phyloP scores from a whole-genome alignment of 2,113 vertebrate species.

The Azemiops feae region DNA sequence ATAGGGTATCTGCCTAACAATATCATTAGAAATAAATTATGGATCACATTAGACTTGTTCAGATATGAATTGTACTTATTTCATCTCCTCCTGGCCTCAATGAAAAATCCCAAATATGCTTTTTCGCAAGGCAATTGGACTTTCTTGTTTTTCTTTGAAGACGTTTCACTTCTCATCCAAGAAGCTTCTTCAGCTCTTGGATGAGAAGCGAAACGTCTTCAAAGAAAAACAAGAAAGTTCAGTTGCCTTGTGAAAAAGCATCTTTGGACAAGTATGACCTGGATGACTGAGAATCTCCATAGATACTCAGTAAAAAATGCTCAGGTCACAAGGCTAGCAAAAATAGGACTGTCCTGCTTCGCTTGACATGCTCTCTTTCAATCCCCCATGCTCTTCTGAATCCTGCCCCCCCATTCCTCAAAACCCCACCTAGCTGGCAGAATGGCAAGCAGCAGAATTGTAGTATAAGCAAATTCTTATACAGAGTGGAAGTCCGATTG shows the following conservation, averaged over 20 bases:
- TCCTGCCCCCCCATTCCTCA: neutral
- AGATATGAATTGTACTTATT: neutral
- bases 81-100: neutral
- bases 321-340: neutral
- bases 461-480: neutral
- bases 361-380: neutral
- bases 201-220: no score
- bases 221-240: no score
- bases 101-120: neutral
- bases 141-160: no score
- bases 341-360: neutral
- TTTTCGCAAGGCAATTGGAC: no score
- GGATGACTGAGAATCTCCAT: no score
- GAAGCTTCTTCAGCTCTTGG: no score
- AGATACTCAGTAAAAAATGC: neutral
- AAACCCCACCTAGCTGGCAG: neutral
- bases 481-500: neutral
- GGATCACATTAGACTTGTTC: neutral
- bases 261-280: no score
- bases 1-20: neutral
- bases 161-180: no score
- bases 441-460: neutral
- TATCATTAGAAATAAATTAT: neutral
- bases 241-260: no score
- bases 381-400: neutral